Base-by-base conservation (phyloP, 2,797 vertebrate genomes). In the Ciconia nigra region DNA sequence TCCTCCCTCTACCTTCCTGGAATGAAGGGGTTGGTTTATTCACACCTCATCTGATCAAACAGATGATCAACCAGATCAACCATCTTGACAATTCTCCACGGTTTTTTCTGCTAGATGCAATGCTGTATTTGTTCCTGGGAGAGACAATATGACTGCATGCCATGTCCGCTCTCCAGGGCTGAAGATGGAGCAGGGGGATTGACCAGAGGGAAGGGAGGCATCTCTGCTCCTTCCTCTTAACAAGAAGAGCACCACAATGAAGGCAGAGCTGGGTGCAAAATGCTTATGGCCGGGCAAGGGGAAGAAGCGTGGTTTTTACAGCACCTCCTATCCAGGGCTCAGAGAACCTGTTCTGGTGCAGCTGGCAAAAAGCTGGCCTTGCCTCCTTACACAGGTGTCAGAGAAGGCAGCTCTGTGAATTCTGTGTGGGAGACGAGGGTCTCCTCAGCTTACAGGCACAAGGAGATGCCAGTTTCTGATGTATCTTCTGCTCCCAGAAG, bases 261-360 rank as follows among this genome's bases (percentile, higher is more conserved):
- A 55, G 70, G 33, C 24, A 55, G 49, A 80, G 20, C 13, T 55
- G 22, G 17, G 47, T 4, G 9, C 54, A 59, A 73, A 42, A 10
- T 1, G 1, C 15, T 47, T 2, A 0, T n/a, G 69, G 49, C 10
- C 55, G 57, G 14, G 33, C 13, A 81, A 62, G 20, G 6, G 18
- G 9, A 59, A 28, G 42, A 51, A 74, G 33, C 12, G 22, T 16
- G 10, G 5, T 49, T 74, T 67, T 42, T 42, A 47, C 41, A 72
- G n/a, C 10, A 55, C 39, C 31, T 74, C 41, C 69, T 25, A 86
- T 44, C 28, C 26, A 62, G 16, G 16, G 33, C 35, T 61, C 19
- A 42, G 16, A 42, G 29, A 80, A 61, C 11, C 14, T 61, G 6
- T 47, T 52, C 54, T 80, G 54, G 22, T 17, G 31, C 58, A 54